Evolutionary conservation across 2,888 invertebrate genomes (phyloP).

Genomic region (Lycophotia porphyrea): DNA sequence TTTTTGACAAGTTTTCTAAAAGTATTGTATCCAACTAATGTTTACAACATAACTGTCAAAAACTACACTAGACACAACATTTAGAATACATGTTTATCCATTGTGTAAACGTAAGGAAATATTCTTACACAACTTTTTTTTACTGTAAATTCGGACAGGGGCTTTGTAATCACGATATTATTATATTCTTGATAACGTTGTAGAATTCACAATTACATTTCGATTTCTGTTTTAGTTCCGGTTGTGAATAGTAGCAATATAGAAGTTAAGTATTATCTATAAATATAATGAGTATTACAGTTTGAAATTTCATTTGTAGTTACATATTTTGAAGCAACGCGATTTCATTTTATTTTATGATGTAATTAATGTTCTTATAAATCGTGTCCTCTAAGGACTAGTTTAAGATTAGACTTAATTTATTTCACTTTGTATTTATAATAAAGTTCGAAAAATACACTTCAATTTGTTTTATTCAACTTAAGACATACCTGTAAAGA

Average conservation of each 20-base stretch:
- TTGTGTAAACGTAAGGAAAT: neutral
- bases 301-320: constrained; percentile 51
- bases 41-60: neutral
- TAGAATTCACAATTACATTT: constrained; percentile 49
- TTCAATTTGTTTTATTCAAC: constrained; percentile 12
- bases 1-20: neutral
- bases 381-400: constrained; percentile 70
- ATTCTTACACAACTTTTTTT: constrained; percentile 23
- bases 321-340: constrained; percentile 45
- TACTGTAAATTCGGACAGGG: neutral
- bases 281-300: constrained; percentile 59
- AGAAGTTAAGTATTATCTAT: constrained; percentile 61
- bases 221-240: constrained; percentile 66
- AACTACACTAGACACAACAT: neutral
- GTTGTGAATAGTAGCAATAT: constrained; percentile 78
- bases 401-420: constrained; percentile 73
- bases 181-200: constrained; percentile 21
- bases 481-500: neutral
- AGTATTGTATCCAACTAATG: neutral
- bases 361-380: constrained; percentile 50
- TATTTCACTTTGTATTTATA: constrained; percentile 73
- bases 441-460: constrained; percentile 65
- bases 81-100: neutral
- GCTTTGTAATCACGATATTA: constrained; percentile 7
- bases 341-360: constrained; percentile 52